Base-by-base conservation (phyloP, 2,113 vertebrate genomes). In the Lophura nycthemera region DNA sequence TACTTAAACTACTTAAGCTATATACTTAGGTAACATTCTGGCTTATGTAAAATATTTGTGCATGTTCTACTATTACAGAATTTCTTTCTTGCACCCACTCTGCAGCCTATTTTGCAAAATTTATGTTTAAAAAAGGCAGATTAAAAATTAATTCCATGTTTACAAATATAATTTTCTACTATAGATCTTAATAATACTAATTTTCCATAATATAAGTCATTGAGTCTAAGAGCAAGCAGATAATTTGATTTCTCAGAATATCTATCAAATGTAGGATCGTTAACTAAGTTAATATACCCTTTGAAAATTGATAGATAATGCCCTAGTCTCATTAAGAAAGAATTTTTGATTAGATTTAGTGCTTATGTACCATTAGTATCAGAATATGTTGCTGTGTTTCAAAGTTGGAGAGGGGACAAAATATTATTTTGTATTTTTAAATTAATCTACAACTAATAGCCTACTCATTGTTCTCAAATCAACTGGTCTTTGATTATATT, bases 201-300 rank as follows among this genome's bases (percentile, higher is more conserved):
- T 86, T 81, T 85, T 88, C 57, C 14, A 13, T 63, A 48, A 16
- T 15, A 24, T 61, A 10, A 87, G 21, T 67, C 90, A 48, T 38
- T 1, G 1, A 64, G 10, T 75, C 30, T 34, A 72, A 72, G 7
- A 57, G 18, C 5, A 81, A 90, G 15, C 40, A 81, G 11, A 24
- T 29, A 72, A 75, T 65, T 86, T 45, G 45, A 54, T 88, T 86
- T 83, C 72, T 71, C 32, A 89, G n/a, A 66, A 45, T 7, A 74
- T 86, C 8, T 81, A 15, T 79, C 70, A 88, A 52, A 69, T 7
- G 14, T 36, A 4, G 61, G 70, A 69, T 90, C 66, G 72, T 79
- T 86, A 92, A 87, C 38, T 72, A 89, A 88, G 38, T 86, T 94
- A 92, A 94, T 90, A 95, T 47, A 65, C 13, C 11, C 22, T 75